Conservation (phyloP, 2,113 vertebrate genomes). For the Eptesicus fuscus region DNA sequence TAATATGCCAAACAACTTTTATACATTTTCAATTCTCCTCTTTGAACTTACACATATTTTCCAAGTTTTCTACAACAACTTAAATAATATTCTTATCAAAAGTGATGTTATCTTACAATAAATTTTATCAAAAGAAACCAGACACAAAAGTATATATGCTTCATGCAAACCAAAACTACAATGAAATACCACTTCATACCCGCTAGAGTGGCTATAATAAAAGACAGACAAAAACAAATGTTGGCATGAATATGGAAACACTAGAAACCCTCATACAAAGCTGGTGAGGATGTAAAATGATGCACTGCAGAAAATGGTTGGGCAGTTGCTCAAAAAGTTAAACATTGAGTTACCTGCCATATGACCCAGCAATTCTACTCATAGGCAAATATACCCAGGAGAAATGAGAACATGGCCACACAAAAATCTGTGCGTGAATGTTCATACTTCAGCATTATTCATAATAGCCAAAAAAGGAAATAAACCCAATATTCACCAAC, state of each 20-base stretch:
- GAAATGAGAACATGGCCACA: background rate
- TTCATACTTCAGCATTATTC: background rate
- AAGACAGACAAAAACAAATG: background rate
- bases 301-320: background rate
- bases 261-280: background rate
- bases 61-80: constrained; percentile 15
- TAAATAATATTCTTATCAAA: background rate
- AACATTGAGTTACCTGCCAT: background rate
- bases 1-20: background rate
- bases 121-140: constrained; percentile 6
- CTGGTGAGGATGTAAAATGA: background rate
- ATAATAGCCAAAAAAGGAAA: background rate
- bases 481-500: background rate
- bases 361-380: background rate
- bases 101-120: background rate
- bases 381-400: background rate
- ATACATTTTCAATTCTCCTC: background rate
- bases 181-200: background rate
- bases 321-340: background rate
- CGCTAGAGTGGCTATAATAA: background rate
- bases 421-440: background rate
- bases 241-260: background rate
- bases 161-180: constrained; percentile 3
- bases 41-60: background rate
- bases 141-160: background rate